Percentiles rank a stretch among this genome's conserved stretches.
phyloP scores from a whole-genome alignment of 1,140 invertebrate species.

The Brachystomella parvula region DNA sequence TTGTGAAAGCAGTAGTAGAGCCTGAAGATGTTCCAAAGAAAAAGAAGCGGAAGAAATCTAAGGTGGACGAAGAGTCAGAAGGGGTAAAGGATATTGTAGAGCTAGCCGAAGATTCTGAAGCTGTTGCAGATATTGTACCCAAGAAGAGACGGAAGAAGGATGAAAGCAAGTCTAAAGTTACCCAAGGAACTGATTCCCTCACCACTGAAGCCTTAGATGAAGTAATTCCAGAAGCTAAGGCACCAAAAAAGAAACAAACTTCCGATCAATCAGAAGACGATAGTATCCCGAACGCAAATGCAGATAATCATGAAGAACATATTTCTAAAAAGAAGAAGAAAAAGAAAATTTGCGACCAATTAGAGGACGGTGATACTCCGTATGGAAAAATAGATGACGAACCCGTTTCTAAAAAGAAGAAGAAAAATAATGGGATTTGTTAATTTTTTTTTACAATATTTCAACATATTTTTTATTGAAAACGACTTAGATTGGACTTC shows the following conservation, averaged over 20 bases:
- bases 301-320: constrained; percentile 12
- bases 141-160: constrained; percentile 32
- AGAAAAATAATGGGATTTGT: constrained; percentile 20
- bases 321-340: constrained; percentile 26
- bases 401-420: constrained; percentile 3
- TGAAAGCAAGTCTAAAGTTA: not conserved
- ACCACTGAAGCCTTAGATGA: constrained; percentile 5
- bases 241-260: constrained; percentile 34
- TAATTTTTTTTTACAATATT: constrained; percentile 3
- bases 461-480: no score
- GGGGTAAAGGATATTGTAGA: no score
- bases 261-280: constrained; percentile 20
- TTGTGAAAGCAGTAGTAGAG: constrained; percentile 1
- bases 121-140: constrained; percentile 18
- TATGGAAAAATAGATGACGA: not conserved
- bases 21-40: not conserved
- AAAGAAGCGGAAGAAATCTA: not conserved
- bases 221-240: constrained; percentile 20
- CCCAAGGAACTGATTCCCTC: not conserved
- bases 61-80: not conserved
- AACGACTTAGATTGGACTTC: no score
- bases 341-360: constrained; percentile 20
- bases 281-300: not conserved
- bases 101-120: constrained; percentile 7
- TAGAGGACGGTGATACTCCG: constrained; percentile 16